These are phyloP conservation scores for Thermophis baileyi DNA, from an alignment of 2,113 vertebrate species.

Conservation along the genomic window DNA sequence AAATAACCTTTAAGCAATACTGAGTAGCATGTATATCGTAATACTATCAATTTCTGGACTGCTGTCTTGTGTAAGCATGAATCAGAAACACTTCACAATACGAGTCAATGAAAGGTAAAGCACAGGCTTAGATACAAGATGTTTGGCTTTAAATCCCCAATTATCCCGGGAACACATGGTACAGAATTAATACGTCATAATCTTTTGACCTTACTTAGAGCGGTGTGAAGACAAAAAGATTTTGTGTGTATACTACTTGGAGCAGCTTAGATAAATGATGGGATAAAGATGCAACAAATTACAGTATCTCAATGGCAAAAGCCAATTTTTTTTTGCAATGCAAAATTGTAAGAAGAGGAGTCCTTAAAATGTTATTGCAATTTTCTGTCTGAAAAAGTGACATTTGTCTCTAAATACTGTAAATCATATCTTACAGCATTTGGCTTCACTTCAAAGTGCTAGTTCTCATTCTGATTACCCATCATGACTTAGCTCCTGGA, in stretches of 20 bases:
- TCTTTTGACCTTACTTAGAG: background rate
- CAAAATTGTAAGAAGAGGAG: background rate
- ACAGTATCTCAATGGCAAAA: background rate
- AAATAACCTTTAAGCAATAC: background rate
- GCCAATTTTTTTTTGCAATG: background rate
- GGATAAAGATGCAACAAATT: background rate
- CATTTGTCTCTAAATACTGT: background rate
- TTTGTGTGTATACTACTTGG: background rate
- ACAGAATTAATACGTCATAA: too few relatives aligned
- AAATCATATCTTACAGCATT: constrained; percentile 43
- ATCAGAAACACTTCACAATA: background rate
- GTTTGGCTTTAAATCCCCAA: background rate
- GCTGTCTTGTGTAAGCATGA: background rate
- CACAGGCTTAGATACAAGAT: background rate
- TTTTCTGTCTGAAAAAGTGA: background rate
- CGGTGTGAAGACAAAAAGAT: background rate
- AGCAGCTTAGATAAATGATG: background rate
- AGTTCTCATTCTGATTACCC: background rate
- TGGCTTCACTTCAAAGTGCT: background rate
- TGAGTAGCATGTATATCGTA: too few relatives aligned
- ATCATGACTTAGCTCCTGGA: background rate
- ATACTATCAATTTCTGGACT: background rate
- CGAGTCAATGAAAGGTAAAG: background rate
- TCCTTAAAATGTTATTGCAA: background rate
- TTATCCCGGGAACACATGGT: background rate